Conservation (phyloP, 2,797 vertebrate genomes). For the Squalus acanthias region DNA sequence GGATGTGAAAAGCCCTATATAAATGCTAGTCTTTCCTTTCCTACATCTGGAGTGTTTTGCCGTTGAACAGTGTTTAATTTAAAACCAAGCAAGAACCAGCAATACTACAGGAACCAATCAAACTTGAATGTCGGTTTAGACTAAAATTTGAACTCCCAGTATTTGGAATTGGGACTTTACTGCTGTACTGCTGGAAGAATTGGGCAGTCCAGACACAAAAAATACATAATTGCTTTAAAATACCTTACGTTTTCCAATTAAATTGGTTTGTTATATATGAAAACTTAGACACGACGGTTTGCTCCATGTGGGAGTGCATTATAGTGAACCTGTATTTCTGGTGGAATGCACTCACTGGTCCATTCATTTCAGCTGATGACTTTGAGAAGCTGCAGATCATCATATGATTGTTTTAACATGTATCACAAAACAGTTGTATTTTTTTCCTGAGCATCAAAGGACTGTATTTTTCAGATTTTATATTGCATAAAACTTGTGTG, state of each 20-base stretch:
- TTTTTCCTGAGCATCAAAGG: not conserved
- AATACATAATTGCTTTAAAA: not conserved
- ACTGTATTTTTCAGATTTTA: not conserved
- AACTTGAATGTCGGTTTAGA: not conserved
- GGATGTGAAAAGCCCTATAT: not conserved
- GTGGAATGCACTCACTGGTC: not conserved
- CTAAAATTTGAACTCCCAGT: not conserved
- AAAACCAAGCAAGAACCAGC: not conserved
- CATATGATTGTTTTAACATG: not conserved
- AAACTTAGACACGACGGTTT: not conserved
- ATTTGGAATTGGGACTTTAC: not conserved
- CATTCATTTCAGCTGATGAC: not conserved
- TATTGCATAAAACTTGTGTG: not conserved
- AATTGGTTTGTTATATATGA: not conserved
- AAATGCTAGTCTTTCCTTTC: not conserved
- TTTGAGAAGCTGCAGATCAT: not conserved
- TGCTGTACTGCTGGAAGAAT: not conserved
- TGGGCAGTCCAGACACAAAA: not conserved
- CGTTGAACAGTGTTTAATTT: not conserved
- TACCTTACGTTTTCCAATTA: not conserved
- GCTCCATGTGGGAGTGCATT: not conserved
- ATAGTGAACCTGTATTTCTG: not conserved
- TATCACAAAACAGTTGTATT: not conserved
- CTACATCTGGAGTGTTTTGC: not conserved
- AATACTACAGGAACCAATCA: not conserved